Percentiles rank a stretch among this genome's conserved stretches.
Conservation (phyloP, 2,113 vertebrate genomes). For the Corythoichthys haematopterus region DNA sequence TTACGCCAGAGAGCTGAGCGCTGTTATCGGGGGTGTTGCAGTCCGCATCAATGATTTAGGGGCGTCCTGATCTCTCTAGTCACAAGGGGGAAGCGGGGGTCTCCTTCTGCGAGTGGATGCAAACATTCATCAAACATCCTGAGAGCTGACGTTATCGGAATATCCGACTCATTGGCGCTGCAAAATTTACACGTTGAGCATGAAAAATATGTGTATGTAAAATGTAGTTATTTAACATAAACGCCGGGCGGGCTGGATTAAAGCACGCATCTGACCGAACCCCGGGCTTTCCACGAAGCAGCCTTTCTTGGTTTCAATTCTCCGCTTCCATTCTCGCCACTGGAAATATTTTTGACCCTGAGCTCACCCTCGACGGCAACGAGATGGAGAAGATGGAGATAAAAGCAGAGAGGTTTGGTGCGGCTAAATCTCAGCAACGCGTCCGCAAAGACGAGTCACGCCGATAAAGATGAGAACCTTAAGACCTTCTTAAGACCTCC, state of each 20-base stretch:
- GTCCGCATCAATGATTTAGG: conserved; percentile 50
- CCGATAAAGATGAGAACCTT: conserved; percentile 30
- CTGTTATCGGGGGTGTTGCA: conserved; percentile 33
- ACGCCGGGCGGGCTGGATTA: too few species aligned
- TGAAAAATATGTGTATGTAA: neutral
- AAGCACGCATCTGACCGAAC: neutral
- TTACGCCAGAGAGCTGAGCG: neutral
- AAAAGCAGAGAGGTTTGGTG: conserved; percentile 37
- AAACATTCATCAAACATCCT: conserved; percentile 4
- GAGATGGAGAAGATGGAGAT: conserved; percentile 38
- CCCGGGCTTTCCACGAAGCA: neutral
- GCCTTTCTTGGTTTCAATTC: neutral
- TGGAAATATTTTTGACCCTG: conserved; percentile 32
- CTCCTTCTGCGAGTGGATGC: neutral
- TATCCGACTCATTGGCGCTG: neutral
- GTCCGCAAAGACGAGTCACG: conserved; percentile 27
- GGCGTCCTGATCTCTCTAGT: neutral
- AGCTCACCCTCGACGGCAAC: conserved; percentile 38
- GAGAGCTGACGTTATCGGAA: neutral
- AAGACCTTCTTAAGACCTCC: conserved; percentile 26
- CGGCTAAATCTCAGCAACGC: conserved; percentile 23
- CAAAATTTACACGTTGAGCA: neutral
- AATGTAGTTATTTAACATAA: neutral
- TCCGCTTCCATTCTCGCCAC: conserved; percentile 7
- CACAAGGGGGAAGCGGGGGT: neutral